Conservation (phyloP, 2,797 vertebrate genomes). For the Centropyge bicolor region DNA sequence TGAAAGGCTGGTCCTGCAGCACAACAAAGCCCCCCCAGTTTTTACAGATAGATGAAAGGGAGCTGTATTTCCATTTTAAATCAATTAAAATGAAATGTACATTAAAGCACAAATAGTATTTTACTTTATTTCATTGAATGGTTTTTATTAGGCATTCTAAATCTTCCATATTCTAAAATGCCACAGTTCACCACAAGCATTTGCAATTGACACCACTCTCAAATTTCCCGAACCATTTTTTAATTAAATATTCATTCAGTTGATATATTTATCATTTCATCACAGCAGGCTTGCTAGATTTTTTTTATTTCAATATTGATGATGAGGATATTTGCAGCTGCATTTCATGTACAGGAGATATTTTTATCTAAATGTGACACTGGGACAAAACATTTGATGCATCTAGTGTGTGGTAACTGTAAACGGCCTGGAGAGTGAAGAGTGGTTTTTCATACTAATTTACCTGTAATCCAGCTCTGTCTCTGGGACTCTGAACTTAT, state of each 20-base stretch:
- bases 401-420: slow-evolving; percentile 1
- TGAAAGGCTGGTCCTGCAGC: too few species aligned
- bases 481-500: slow-evolving; percentile 21
- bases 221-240: slow-evolving; percentile 37
- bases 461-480: background rate
- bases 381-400: slow-evolving; percentile 11
- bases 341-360: slow-evolving; percentile 21
- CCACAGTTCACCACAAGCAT: background rate
- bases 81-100: background rate
- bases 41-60: background rate
- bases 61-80: background rate
- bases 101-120: background rate
- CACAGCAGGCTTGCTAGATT: slow-evolving; percentile 37
- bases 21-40: too few species aligned
- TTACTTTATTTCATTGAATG: slow-evolving; percentile 2
- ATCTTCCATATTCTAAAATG: background rate
- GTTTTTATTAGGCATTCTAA: slow-evolving; percentile 6
- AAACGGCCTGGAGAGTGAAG: slow-evolving; percentile 2
- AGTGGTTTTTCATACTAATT: slow-evolving; percentile 10
- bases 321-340: slow-evolving; percentile 34
- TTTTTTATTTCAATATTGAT: slow-evolving; percentile 1
- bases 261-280: slow-evolving; percentile 46
- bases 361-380: background rate
- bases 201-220: slow-evolving; percentile 17
- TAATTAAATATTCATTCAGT: slow-evolving; percentile 54